These are phyloP conservation scores for Zingel zingel DNA, from an alignment of 2,113 vertebrate genomes.

Conservation along the genomic window DNA sequence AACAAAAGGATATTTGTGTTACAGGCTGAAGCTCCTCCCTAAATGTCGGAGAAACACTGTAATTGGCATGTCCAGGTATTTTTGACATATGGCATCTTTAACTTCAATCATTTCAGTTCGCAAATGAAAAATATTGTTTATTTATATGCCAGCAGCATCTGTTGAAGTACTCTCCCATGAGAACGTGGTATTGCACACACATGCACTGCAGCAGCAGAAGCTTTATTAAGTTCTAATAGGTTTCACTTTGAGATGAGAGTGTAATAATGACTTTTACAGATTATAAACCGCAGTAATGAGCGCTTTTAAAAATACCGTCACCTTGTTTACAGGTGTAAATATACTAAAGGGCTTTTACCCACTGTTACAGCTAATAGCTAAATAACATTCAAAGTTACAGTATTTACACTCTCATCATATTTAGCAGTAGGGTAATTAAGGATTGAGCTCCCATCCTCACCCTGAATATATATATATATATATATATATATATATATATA, in stretches of 20 bases:
- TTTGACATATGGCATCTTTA: too few relatives aligned
- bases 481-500: background rate
- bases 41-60: too few relatives aligned
- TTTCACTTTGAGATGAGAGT: slow-evolving; percentile 12
- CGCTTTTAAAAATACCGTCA: slow-evolving; percentile 18
- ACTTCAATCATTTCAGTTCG: background rate
- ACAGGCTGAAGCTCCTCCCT: too few relatives aligned
- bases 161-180: background rate
- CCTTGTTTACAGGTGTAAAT: slow-evolving; percentile 30
- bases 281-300: slow-evolving; percentile 42
- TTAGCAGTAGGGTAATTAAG: background rate
- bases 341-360: background rate
- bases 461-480: background rate
- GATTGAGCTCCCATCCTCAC: background rate
- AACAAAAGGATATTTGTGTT: background rate
- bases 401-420: background rate
- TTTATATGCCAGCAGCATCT: background rate
- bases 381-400: background rate
- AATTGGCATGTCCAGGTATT: background rate
- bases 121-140: background rate
- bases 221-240: background rate
- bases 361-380: background rate
- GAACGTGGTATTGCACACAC: background rate
- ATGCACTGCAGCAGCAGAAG: background rate
- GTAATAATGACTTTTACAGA: slow-evolving; percentile 25